Base-by-base conservation (phyloP, 1,140 invertebrate species). In the Neodiprion fabricii region DNA sequence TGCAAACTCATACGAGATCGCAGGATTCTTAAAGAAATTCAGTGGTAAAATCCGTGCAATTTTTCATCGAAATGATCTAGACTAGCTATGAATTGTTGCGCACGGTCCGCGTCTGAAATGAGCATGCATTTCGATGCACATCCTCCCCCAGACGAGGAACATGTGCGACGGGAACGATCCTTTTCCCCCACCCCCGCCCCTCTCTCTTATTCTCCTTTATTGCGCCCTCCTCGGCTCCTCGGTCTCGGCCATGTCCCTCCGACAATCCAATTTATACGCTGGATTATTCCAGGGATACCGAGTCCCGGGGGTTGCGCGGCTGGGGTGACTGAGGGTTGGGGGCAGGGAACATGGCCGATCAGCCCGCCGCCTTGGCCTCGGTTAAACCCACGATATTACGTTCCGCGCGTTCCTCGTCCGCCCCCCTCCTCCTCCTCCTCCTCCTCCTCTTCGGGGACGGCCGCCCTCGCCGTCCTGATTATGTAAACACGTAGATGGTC, bases 231-330 rank as follows among this genome's bases (percentile, higher is more conserved):
- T 74, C 73, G 70, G 78, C 78, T 67, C 67, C 65, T 67, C 76
- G 48, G 76, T 67, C 49, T 79, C 75, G 67, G 70, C 74, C 67
- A n/a, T 61, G 53, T 61, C 53, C n/a, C 53, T 61, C 78, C 78
- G 76, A 84, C 82, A 82, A 86, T 86, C 85, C 85, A 85, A 86
- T 87, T 87, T 86, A 85, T 85, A 85, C 84, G 77, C 61, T 68
- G 82, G 85, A 86, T 88, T 88, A 88, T 88, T 84, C 81, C 65
- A 67, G 75, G 79, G 79, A 79, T 75, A 69, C 21, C 21, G 21
- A 47, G 75, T 75, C 53, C 53, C 74, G 70, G 69, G 76, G 70
- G 70, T 71, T 47, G 70, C 47, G 49, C 50, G 48, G 9, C 67
- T 17, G 28, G 74, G 67, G 61, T 69, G 71, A 53, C 74, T 75